Conservation (phyloP, 92 coral and sea anemone genomes). For the Nematostella vectensis region DNA sequence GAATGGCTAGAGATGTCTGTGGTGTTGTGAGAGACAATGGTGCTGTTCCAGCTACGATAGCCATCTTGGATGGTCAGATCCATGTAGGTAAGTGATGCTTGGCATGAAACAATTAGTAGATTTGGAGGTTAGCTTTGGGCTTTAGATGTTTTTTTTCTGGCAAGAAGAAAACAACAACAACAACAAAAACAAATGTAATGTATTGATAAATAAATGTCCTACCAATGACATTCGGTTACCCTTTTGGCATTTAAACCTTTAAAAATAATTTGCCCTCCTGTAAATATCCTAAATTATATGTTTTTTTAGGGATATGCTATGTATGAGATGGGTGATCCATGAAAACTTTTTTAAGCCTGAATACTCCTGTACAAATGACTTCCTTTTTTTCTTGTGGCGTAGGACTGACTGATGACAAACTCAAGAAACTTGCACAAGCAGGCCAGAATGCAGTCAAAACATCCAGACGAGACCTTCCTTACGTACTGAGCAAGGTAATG, state of each 20-base stretch:
- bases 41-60: slow-evolving; percentile 87
- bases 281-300: too few relatives aligned
- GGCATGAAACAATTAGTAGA: neutral
- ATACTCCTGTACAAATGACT: too few relatives aligned
- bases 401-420: slow-evolving; percentile 68
- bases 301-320: too few relatives aligned
- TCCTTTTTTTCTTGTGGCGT: neutral
- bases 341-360: too few relatives aligned
- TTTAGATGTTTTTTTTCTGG: neutral
- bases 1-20: slow-evolving; percentile 75
- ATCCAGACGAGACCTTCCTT: slow-evolving; percentile 83
- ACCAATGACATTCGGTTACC: neutral
- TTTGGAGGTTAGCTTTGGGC: neutral
- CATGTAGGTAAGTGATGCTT: slow-evolving; percentile 65
- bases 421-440: slow-evolving; percentile 50
- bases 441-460: slow-evolving; percentile 76
- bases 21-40: slow-evolving; percentile 70
- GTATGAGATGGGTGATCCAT: too few relatives aligned
- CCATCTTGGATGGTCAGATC: slow-evolving; percentile 68
- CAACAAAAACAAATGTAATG: neutral
- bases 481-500: slow-evolving; percentile 79
- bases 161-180: too few relatives aligned
- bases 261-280: too few relatives aligned
- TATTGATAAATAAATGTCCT: neutral
- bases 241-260: too few relatives aligned